phyloP scores from a whole-genome alignment of 2,797 vertebrate species.

The Sardinella longiceps region DNA sequence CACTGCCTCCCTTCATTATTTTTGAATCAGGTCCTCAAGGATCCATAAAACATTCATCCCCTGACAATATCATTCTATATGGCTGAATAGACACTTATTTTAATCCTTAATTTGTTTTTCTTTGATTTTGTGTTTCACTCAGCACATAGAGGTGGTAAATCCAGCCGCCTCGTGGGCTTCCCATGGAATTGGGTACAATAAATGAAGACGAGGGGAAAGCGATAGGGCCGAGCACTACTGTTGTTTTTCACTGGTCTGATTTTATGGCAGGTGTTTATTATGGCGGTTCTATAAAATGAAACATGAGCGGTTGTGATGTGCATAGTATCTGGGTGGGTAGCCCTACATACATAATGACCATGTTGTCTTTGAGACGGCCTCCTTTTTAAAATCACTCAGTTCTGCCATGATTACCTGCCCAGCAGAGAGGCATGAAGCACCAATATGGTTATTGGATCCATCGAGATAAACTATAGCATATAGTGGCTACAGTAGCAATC shows the following conservation, averaged over 20 bases:
- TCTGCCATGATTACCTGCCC: neutral
- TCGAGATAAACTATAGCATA: neutral
- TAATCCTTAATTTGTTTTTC: conserved; percentile 38
- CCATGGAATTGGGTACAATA: conserved; percentile 1
- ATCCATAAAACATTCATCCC: conserved; percentile 42
- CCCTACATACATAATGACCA: neutral
- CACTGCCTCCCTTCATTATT: conserved; percentile 28
- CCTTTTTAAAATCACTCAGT: conserved; percentile 8
- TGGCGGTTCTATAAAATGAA: neutral
- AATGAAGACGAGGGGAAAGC: neutral
- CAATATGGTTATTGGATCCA: conserved; percentile 1
- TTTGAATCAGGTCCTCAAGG: conserved; percentile 28
- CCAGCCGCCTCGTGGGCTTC: conserved; percentile 11
- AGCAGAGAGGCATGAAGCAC: neutral
- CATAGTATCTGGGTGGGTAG: neutral
- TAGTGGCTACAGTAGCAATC: neutral
- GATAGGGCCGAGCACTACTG: neutral
- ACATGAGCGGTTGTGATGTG: neutral
- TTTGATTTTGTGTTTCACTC: conserved; percentile 32
- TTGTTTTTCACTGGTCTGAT: neutral
- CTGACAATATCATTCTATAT: conserved; percentile 34
- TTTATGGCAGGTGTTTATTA: conserved; percentile 14
- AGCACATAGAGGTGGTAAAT: conserved; percentile 21
- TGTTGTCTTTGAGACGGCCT: neutral
- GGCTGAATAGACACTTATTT: conserved; percentile 41